Evolutionary conservation across 2,888 invertebrate species (phyloP), one percentile per base, ranked within the genome.

Genomic region (Nomada hirtipes): DNA sequence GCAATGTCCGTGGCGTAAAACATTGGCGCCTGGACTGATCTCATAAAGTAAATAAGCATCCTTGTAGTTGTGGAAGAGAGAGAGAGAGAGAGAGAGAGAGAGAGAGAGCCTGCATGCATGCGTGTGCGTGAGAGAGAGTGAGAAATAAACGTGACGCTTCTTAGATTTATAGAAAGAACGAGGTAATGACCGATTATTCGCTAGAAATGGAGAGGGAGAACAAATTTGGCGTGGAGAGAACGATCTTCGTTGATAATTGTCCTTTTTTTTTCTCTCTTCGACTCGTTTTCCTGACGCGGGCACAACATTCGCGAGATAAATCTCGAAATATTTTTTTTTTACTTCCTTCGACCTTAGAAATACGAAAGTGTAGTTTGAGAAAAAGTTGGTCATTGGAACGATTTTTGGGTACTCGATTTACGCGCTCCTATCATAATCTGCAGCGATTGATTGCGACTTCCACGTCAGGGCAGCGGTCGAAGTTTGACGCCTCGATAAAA

Each of bases 1-100:
- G 69, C 78, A 67, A 74, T 85, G 79, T 85, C 65, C 79, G 77
- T 73, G 82, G 69, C 63, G 42, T 60, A 50, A 47, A 53, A 18
- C 29, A 10, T 55, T 11, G 23, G 69, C 61, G 72, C 70, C 71
- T 77, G 84, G 71, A 78, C 83, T 87, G 87, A 87, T 87, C 87
- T 87, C 87, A 87, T 86, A 79, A 85, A 53, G 18, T 73, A 75
- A 73, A 86, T 88, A 83, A 87, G 65, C 53, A 57, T 83, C 81
- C 36, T 85, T 65, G 57, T 86, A 78, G 82, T 82, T 42, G 57
- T 18, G 42, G 20, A 47, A 60, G 26, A 55, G 55, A 55, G 53
- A 63, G 50, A 42, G 44, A 64, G 23, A 11, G 59, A 53, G 42
- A 44, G n/a, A n/a, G 55, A 55, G 20, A 4, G 26, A n/a, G 7